Base-by-base conservation (phyloP, 2,113 vertebrate genomes). In the Nesogale talazaci region DNA sequence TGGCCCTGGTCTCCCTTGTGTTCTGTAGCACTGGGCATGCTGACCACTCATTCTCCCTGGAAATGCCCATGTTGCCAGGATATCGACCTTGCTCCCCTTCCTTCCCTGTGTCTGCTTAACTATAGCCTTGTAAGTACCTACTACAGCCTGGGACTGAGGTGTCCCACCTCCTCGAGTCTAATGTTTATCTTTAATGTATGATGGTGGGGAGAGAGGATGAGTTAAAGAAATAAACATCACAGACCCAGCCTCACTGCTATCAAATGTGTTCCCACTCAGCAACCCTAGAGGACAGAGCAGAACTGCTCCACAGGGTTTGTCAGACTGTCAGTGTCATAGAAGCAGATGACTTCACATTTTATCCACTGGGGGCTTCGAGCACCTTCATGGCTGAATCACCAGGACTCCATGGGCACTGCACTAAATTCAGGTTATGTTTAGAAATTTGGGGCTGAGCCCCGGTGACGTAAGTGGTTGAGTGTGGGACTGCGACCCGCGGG, bases 21-120 rank as follows among this genome's bases (percentile, higher is more conserved):
- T 70, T 89, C 52, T 87, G 17, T 67, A 46, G 63, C n/a, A 23
- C 70, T 31, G 89, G 84, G 52, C 2, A 2, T 86, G 46, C 59
- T 80, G 89, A 91, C 56, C 42, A 42, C 82, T 3, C 67, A 42
- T 92, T 65, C 67, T 94, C 52, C 67, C 94, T 59, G 61, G 82
- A 76, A 70, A 36, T 79, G 76, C 67, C 91, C 29, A 88, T 88
- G 77, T 82, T 94, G 84, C 77, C 86, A 79, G 91, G 87, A 94
- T 42, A 83, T 75, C 79, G 40, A 20, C 77, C 31, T 67, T 63
- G 17, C 42, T 72, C 36, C 19, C 23, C 46, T 67, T 20, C 0
- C 46, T 79, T 61, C 34, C 36, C 72, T 2, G 1, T 38, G 63
- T 10, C 29, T 8, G 29, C 40, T 46, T 34, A 12, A 34, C 46